phyloP scores from a whole-genome alignment of 1,140 invertebrate genomes.

The Acyrthosiphon pisum region DNA sequence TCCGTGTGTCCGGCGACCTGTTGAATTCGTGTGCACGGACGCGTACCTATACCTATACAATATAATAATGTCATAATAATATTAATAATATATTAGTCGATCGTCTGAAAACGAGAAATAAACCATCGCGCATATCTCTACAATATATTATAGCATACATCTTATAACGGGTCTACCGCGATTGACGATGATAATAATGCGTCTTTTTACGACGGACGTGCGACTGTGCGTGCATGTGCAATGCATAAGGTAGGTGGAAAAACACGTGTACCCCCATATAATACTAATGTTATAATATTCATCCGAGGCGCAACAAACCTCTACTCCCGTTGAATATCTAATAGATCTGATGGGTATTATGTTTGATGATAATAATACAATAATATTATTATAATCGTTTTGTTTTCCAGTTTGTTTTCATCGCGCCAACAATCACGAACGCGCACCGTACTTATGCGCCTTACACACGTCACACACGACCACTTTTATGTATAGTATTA shows the following conservation, averaged over 20 bases:
- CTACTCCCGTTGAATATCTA: slow-evolving; percentile 22
- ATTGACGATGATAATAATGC: neutral
- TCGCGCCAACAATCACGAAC: neutral
- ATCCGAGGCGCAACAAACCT: neutral
- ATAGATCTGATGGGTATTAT: neutral
- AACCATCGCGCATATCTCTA: neutral
- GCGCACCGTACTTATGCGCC: no score
- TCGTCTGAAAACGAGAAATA: neutral
- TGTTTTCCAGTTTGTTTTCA: slow-evolving; percentile 21
- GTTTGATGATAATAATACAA: neutral
- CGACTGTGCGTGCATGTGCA: neutral
- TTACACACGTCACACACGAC: neutral
- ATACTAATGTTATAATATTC: neutral
- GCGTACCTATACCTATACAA: no score
- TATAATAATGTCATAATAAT: neutral
- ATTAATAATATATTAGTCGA: neutral
- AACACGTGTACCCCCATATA: neutral
- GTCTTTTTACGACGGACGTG: neutral
- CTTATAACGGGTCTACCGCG: neutral
- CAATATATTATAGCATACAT: neutral
- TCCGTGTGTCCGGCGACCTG: neutral
- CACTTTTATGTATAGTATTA: neutral
- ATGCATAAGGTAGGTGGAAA: neutral
- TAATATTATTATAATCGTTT: slow-evolving; percentile 13
- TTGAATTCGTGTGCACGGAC: slow-evolving; percentile 8